Evolutionary conservation across 2,888 invertebrate genomes (phyloP).

Genomic region (Aspidiotus destructor): DNA sequence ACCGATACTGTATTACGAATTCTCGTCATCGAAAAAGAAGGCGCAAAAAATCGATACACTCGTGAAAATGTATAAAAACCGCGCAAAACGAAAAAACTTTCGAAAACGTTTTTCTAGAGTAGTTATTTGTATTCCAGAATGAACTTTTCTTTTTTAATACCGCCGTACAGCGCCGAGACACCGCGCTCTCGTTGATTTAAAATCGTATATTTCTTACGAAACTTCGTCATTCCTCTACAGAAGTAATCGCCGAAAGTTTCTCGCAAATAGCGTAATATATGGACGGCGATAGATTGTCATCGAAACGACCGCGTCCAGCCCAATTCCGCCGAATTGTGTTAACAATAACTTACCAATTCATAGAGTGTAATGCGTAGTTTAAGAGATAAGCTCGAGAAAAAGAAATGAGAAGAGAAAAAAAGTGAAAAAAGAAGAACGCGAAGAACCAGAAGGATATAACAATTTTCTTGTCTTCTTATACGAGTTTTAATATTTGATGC

Average conservation of each 20-base stretch:
- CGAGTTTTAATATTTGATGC: slow-evolving; percentile 4
- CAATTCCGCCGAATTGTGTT: not conserved
- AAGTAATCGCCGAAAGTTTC: not conserved
- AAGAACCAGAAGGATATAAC: not conserved
- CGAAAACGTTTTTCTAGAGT: not conserved
- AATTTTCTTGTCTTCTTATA: not conserved
- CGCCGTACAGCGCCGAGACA: not conserved
- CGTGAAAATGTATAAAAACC: not conserved
- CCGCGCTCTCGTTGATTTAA: not conserved
- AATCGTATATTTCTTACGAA: not conserved
- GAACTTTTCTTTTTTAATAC: slow-evolving; percentile 1
- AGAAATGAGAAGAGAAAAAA: not conserved
- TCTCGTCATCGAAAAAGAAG: not conserved
- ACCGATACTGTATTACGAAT: not conserved
- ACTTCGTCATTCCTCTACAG: not conserved
- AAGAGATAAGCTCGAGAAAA: slow-evolving; percentile 1
- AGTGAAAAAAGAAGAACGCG: not conserved
- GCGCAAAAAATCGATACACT: not conserved
- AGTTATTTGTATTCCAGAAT: slow-evolving; percentile 1
- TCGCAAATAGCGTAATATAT: not conserved
- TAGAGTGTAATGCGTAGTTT: not conserved
- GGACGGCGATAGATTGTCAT: not conserved
- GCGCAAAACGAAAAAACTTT: slow-evolving; percentile 4
- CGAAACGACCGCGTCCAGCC: not conserved
- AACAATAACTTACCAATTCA: too few relatives aligned